A percentile compares a stretch with the other conserved stretches of the same genome.
These are phyloP conservation scores for Nothobranchius kuhntae DNA, from an alignment of 2,113 vertebrate genomes.

Conservation along the genomic window DNA sequence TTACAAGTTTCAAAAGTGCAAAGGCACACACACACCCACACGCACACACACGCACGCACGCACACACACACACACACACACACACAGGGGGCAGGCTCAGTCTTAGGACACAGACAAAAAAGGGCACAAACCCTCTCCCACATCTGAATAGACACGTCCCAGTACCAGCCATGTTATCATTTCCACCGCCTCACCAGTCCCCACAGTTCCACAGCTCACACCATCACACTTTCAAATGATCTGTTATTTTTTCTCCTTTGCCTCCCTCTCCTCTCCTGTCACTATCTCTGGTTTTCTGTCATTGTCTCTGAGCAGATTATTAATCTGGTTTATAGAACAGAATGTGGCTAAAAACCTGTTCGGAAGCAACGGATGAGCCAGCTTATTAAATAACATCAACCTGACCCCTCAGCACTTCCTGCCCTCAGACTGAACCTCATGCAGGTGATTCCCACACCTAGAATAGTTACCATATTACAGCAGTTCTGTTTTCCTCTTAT, in stretches of 20 bases:
- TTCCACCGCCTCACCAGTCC: constrained; percentile 35
- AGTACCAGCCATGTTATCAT: constrained; percentile 36
- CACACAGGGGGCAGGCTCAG: constrained; percentile 2
- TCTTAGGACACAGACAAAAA: constrained; percentile 19
- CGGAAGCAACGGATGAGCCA: too few relatives aligned
- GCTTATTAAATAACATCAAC: constrained; percentile 33
- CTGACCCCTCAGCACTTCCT: constrained; percentile 7
- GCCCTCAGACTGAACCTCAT: neutral
- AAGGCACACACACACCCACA: constrained; percentile 22
- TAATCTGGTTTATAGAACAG: constrained; percentile 57
- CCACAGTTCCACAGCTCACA: constrained; percentile 38
- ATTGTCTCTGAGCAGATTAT: constrained; percentile 39
- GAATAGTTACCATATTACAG: too few relatives aligned
- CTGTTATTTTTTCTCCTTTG: constrained; percentile 4
- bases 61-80: constrained; percentile 11
- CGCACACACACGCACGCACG: constrained; percentile 13
- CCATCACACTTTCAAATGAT: constrained; percentile 23
- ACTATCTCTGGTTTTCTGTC: neutral
- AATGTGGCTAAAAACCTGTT: constrained; percentile 55
- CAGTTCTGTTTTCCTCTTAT: too few relatives aligned
- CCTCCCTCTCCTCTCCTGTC: neutral
- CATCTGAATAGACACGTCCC: constrained; percentile 11
- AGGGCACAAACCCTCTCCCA: neutral
- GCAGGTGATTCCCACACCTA: too few relatives aligned
- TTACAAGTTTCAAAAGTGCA: constrained; percentile 64